A percentile compares a stretch with the other conserved stretches of the same genome.
phyloP scores from a whole-genome alignment of 2,888 invertebrate genomes.

The Drosophila subquinaria region DNA sequence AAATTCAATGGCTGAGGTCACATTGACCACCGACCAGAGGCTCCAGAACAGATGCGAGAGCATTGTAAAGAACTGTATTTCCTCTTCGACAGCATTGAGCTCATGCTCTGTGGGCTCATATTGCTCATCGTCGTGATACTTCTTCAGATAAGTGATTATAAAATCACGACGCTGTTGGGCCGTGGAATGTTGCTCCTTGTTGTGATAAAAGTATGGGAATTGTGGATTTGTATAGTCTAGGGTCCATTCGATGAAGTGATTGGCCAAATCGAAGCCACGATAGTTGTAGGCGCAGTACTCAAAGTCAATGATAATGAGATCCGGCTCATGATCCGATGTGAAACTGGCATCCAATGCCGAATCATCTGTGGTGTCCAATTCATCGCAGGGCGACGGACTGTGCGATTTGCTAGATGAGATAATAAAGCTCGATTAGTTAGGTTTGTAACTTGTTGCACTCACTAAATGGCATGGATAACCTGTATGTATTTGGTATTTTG shows the following conservation, averaged over 20 bases:
- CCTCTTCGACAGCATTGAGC: slow-evolving; percentile 89
- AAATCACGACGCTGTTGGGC: slow-evolving; percentile 88
- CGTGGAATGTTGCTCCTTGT: slow-evolving; percentile 89
- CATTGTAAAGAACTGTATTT: slow-evolving; percentile 93
- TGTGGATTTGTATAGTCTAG: slow-evolving; percentile 93
- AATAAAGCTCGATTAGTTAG: slow-evolving; percentile 31
- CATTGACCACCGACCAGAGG: slow-evolving; percentile 96
- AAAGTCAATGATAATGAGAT: slow-evolving; percentile 94
- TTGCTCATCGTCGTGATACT: slow-evolving; percentile 72
- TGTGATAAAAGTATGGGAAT: slow-evolving; percentile 91
- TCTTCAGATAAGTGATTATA: slow-evolving; percentile 82
- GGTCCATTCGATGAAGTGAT: slow-evolving; percentile 97
- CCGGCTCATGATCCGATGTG: slow-evolving; percentile 85
- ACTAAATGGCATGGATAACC: slow-evolving; percentile 61
- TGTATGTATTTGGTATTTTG: slow-evolving; percentile 61
- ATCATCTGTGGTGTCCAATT: slow-evolving; percentile 82
- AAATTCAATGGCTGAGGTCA: slow-evolving; percentile 95
- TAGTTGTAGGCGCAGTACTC: slow-evolving; percentile 98
- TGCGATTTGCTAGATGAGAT: slow-evolving; percentile 51
- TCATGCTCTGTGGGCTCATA: slow-evolving; percentile 86
- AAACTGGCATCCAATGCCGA: slow-evolving; percentile 79
- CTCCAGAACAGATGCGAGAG: slow-evolving; percentile 97
- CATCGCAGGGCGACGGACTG: slow-evolving; percentile 57
- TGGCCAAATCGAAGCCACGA: slow-evolving; percentile 96
- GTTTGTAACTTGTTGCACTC: slow-evolving; percentile 10